Evolutionary conservation across 2,113 vertebrate genomes (phyloP).

Genomic region (Tragelaphus imberbis): DNA sequence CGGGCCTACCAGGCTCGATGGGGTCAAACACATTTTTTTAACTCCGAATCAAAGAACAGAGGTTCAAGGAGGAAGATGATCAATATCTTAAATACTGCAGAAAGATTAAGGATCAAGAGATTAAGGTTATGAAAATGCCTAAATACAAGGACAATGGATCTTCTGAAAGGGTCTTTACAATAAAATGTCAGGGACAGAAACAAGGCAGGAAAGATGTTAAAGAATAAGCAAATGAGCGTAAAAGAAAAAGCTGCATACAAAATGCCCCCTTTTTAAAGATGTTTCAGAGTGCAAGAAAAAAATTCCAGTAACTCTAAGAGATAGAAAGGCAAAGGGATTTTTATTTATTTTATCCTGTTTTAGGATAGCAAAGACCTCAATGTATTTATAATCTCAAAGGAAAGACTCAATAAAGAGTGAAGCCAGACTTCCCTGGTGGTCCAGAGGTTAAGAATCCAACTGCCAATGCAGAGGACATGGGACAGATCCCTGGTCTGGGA

Average conservation of each 20-base stretch:
- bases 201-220: background rate
- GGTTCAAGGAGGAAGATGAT: background rate
- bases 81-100: background rate
- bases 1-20: background rate
- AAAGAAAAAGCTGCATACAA: background rate
- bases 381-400: background rate
- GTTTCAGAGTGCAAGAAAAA: background rate
- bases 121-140: background rate
- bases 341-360: background rate
- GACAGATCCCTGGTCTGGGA: background rate
- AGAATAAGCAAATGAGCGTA: background rate
- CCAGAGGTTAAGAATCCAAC: background rate
- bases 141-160: background rate
- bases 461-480: background rate
- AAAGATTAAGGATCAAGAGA: slow-evolving; percentile 11
- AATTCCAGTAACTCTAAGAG: background rate
- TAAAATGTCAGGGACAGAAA: background rate
- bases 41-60: background rate
- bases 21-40: background rate
- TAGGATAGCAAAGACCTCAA: background rate
- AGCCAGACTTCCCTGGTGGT: background rate
- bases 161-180: slow-evolving; percentile 7
- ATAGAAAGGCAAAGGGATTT: background rate
- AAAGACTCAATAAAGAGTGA: background rate
- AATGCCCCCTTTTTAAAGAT: background rate